Evolutionary conservation across 2,113 vertebrate species (phyloP).

Genomic region (Caranx melampygus): DNA sequence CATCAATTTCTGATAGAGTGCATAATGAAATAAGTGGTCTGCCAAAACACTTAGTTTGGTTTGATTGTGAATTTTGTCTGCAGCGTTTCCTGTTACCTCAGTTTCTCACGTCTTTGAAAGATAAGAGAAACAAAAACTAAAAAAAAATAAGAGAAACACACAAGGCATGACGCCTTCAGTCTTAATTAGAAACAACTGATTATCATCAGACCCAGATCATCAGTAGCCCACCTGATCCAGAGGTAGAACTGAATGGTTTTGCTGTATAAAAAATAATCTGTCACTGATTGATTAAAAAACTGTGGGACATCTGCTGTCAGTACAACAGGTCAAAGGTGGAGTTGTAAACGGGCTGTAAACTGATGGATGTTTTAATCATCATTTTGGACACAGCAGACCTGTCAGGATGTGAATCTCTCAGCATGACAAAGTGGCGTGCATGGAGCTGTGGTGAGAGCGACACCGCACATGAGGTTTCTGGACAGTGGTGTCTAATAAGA

Average conservation of each 20-base stretch:
- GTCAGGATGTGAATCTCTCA: not conserved
- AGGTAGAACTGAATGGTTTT: not conserved
- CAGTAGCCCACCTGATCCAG: not conserved
- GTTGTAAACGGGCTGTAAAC: not conserved
- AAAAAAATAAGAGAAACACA: no score
- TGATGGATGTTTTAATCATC: not conserved
- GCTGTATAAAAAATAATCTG: not conserved
- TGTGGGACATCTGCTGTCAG: not conserved
- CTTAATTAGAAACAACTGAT: no score
- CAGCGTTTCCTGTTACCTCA: not conserved
- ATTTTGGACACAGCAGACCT: not conserved
- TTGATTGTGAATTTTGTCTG: constrained; percentile 4
- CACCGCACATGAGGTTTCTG: no score
- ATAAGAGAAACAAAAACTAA: no score
- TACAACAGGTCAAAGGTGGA: not conserved
- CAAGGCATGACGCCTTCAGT: no score
- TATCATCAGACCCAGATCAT: no score
- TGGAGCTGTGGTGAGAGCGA: no score
- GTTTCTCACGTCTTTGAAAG: not conserved
- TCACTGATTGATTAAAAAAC: not conserved
- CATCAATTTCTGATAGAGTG: constrained; percentile 29
- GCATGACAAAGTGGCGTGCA: not conserved
- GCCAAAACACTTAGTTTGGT: not conserved
- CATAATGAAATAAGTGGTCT: constrained; percentile 11
- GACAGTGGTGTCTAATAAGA: no score